A percentile compares a stretch with the other conserved stretches of the same genome.
These are phyloP conservation scores for Aurelia sp. DNA, from an alignment of 30 jellyfish, hydroid and myxozoan genomes.

Conservation along the genomic window DNA sequence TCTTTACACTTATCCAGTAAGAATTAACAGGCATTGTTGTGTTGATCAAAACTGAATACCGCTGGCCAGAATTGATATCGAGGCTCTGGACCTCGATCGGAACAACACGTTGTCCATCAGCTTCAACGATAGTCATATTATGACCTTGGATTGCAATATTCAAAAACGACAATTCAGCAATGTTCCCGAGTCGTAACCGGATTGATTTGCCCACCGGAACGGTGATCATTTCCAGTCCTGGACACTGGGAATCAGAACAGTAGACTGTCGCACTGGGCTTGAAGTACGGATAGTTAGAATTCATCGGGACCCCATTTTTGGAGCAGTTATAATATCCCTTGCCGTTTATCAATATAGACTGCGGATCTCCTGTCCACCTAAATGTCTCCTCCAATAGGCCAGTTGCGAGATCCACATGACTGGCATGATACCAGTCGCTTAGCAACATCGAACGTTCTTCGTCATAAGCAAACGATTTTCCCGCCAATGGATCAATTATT, in stretches of 20 bases:
- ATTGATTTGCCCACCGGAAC: constrained; percentile 24
- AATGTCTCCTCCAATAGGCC: constrained; percentile 65
- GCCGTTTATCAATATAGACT: constrained; percentile 57
- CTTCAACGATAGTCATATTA: constrained; percentile 59
- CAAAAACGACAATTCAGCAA: constrained; percentile 62
- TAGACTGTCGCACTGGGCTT: constrained; percentile 37
- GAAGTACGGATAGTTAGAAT: constrained; percentile 41
- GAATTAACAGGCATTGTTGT: constrained; percentile 32
- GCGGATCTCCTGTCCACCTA: constrained; percentile 75
- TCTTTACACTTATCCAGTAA: constrained; percentile 61
- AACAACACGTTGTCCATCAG: constrained; percentile 49
- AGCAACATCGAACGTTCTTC: constrained; percentile 59
- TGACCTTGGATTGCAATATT: constrained; percentile 66
- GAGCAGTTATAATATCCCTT: constrained; percentile 55
- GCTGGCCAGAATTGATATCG: constrained; percentile 70
- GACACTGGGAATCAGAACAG: constrained; percentile 61
- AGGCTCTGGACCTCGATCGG: constrained; percentile 46
- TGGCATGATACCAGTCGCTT: constrained; percentile 65
- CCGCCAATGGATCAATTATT: constrained; percentile 24
- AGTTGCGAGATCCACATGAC: constrained; percentile 46
- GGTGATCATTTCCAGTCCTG: constrained; percentile 42
- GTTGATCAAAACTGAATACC: constrained; percentile 62
- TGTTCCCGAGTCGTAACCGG: constrained; percentile 50
- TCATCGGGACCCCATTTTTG: constrained; percentile 41
- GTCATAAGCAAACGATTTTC: constrained; percentile 27